Conservation (phyloP, 2,113 vertebrate genomes). For the Anoura caudifer region DNA sequence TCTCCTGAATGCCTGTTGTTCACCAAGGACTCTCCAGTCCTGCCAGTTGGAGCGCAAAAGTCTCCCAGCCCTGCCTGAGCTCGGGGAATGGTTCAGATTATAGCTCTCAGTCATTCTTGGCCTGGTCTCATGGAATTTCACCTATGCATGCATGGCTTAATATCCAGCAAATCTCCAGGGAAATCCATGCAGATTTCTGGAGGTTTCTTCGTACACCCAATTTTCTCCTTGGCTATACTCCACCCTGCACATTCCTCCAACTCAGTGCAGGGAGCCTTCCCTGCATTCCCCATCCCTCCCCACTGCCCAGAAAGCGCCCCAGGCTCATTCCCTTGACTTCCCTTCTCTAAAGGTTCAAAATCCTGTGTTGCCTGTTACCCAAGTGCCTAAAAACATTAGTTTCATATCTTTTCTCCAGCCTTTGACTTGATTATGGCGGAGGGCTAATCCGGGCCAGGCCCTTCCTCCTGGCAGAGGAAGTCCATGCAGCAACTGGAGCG, state of each 20-base stretch:
- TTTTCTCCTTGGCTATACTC: not conserved
- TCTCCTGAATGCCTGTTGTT: not conserved
- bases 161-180: not conserved
- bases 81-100: not conserved
- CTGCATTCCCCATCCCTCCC: too few species aligned
- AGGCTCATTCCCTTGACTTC: not conserved
- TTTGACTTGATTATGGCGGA: not conserved
- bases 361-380: not conserved
- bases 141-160: not conserved
- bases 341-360: not conserved
- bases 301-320: not conserved
- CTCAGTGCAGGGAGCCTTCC: not conserved
- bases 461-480: not conserved
- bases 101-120: not conserved
- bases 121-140: not conserved
- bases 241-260: not conserved
- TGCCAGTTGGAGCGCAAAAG: not conserved
- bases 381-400: not conserved
- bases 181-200: not conserved
- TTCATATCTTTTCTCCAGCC: not conserved
- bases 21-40: not conserved
- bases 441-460: too few species aligned
- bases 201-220: not conserved
- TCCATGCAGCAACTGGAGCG: fast-evolving
- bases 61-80: not conserved